Base-by-base conservation (phyloP, 2,888 invertebrate genomes). In the Rotaria sp. region DNA sequence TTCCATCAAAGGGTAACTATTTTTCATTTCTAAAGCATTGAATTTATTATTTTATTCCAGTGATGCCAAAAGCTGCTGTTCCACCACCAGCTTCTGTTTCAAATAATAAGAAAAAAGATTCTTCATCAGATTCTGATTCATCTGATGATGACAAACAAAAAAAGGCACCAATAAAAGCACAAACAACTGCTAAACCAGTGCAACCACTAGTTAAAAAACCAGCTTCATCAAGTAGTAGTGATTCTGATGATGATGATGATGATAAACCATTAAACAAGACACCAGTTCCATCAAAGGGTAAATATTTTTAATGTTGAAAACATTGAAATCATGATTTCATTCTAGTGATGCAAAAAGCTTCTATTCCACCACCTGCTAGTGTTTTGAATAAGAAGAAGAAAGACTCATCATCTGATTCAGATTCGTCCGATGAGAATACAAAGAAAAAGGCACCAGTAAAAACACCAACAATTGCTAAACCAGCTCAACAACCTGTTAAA, bases 401-500 rank as follows among this genome's bases (percentile, higher is more conserved):
- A 26, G 52, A n/a, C 21, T 45, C 84, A 24, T 30, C 85, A 13
- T 48, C 38, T 30, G n/a, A 74, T 4, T 24, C 67, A 4, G 52
- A 52, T 30, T 86, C 86, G 21, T 86, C 86, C 8, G 38, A 52
- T 41, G 86, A 86, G 11, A 48, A 74, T 38, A n/a, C 41, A 1
- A 21, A 24, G 7, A 45, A 45, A 52, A 74, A 74, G 21, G 18
- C 41, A 35, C 5, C 45, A 15, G 85, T 24, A 0, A 59, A 59
- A 50, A 1, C 55, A 11, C 41, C n/a, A 35, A 4, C 24, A 30
- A 24, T 26, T 5, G 26, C 86, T 0, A 50, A 21, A 57, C 21
- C 38, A 21, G 26, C n/a, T 5, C n/a, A 41, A 21, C 21, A 80
- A 67, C 38, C 38, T 13, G 50, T 30, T 21, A 84, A 84, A 38